phyloP scores from a whole-genome alignment of 2,797 vertebrate species.

The Agapornis canus region DNA sequence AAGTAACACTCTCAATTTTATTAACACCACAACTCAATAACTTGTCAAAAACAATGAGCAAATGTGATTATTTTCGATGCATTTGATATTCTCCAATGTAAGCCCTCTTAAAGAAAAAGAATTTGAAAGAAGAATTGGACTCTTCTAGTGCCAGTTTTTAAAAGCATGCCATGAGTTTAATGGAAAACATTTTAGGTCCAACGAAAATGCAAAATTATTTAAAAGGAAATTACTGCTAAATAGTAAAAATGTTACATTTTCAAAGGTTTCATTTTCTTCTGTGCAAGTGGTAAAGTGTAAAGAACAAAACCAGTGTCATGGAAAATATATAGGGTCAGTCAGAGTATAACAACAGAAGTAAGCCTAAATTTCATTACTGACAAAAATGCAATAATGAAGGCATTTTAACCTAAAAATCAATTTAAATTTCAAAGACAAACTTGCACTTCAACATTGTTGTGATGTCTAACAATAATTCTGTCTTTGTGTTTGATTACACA shows the following conservation, averaged over 20 bases:
- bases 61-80: conserved; percentile 35
- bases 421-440: conserved; percentile 60
- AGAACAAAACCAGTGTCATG: not conserved
- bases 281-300: not conserved
- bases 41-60: conserved; percentile 59
- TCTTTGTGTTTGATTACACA: not conserved
- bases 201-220: conserved; percentile 12
- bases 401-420: conserved; percentile 62
- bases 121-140: not conserved
- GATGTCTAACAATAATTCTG: not conserved
- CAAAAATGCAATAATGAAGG: conserved; percentile 44
- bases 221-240: not conserved
- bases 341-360: not conserved
- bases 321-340: not conserved
- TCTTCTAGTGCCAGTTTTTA: not conserved
- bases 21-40: conserved; percentile 65
- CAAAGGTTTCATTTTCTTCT: conserved; percentile 1
- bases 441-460: not conserved
- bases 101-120: conserved; percentile 21
- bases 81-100: conserved; percentile 15
- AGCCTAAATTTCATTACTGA: conserved; percentile 28
- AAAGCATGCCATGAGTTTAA: not conserved
- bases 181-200: not conserved
- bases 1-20: conserved; percentile 56
- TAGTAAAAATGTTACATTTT: not conserved